A percentile compares a stretch with the other conserved stretches of the same genome.
Evolutionary conservation across 2,888 invertebrate species (phyloP).

Genomic region (Oxyscelio sp.): DNA sequence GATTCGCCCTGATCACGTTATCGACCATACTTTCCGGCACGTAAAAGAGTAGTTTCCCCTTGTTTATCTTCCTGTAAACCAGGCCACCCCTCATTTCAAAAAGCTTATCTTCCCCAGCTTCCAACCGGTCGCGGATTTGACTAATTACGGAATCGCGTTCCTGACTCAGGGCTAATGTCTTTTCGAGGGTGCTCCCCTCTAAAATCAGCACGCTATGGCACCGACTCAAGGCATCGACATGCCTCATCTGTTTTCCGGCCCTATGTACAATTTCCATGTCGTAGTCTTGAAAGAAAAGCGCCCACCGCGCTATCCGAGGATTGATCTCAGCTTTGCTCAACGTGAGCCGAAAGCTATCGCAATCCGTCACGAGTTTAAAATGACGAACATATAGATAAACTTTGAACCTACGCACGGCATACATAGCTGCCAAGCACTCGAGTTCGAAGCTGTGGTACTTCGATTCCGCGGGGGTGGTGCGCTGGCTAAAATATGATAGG

Average conservation of each 20-base stretch:
- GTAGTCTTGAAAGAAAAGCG: neutral
- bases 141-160: neutral
- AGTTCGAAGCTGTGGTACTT: neutral
- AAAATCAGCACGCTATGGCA: too few species aligned
- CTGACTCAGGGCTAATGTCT: neutral
- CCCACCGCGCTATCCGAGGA: neutral
- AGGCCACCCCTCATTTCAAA: conserved; percentile 75
- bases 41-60: neutral
- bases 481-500: conserved; percentile 79
- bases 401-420: conserved; percentile 73
- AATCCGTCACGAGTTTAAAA: neutral
- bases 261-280: neutral
- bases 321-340: neutral
- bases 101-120: conserved; percentile 13
- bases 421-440: conserved; percentile 48
- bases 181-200: too few species aligned
- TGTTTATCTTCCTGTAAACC: conserved; percentile 72
- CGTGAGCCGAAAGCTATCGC: neutral
- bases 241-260: neutral
- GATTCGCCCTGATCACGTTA: conserved; percentile 6
- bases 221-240: neutral
- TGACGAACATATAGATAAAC: neutral
- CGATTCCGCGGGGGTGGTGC: neutral
- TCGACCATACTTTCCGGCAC: conserved; percentile 37
- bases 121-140: conserved; percentile 4